phyloP scores from a whole-genome alignment of 2,888 invertebrate genomes.

The Erpobdella octoculata region DNA sequence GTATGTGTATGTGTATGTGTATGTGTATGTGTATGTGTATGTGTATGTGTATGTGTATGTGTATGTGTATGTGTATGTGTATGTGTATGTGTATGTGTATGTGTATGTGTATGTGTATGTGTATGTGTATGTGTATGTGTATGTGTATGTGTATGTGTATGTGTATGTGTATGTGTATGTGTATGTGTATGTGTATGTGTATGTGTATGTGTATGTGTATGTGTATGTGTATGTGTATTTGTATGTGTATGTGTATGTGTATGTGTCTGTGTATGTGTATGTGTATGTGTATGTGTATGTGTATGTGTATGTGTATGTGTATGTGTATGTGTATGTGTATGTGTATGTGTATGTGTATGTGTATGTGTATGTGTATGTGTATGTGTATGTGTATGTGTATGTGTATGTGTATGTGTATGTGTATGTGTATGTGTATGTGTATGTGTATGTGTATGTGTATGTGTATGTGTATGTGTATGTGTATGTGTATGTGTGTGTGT shows the following conservation, averaged over 20 bases:
- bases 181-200: no score
- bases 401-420: conserved; percentile 15
- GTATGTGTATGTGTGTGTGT: not conserved
- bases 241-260: no score
- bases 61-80: no score
- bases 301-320: conserved; percentile 28
- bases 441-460: not conserved
- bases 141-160: no score
- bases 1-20: no score
- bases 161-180: no score
- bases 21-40: no score
- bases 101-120: no score
- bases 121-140: no score
- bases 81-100: no score
- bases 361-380: conserved; percentile 32
- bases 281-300: conserved; percentile 27
- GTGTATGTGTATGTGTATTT: not conserved
- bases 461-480: not conserved
- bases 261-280: conserved; percentile 5
- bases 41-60: no score
- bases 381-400: conserved; percentile 27
- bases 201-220: not conserved
- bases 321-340: conserved; percentile 29
- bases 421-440: conserved; percentile 6
- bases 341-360: conserved; percentile 28